Evolutionary conservation across 1,140 invertebrate species (phyloP).

Genomic region (Lepidotrigona ventralis): DNA sequence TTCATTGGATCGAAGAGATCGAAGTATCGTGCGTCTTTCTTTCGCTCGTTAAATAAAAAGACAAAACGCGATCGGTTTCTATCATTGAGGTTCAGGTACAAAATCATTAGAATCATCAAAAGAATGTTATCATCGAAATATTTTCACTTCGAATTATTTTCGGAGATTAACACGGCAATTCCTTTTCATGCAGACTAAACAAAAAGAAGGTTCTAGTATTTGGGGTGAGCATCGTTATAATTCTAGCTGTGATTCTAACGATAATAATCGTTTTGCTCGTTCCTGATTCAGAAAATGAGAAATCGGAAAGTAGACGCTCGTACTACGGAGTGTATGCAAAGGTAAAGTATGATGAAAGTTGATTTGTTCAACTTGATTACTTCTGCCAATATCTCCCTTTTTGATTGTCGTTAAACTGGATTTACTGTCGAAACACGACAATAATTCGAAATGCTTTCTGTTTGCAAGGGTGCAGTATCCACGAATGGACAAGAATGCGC

Average conservation of each 20-base stretch:
- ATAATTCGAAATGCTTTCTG: neutral
- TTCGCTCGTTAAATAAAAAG: neutral
- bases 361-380: neutral
- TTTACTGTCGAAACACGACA: neutral
- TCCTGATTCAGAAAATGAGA: constrained; percentile 23
- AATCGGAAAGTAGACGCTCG: constrained; percentile 35
- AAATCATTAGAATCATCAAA: no score
- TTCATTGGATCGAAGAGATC: neutral
- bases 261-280: constrained; percentile 44
- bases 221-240: constrained; percentile 37
- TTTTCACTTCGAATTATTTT: neutral
- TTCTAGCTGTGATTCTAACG: constrained; percentile 50
- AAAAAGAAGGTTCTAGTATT: constrained; percentile 31
- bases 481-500: constrained; percentile 76
- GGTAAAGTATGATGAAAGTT: constrained; percentile 46
- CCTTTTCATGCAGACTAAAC: constrained; percentile 30
- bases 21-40: neutral
- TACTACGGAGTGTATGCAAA: constrained; percentile 54
- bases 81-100: no score
- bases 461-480: constrained; percentile 69
- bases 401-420: neutral
- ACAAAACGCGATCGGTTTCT: neutral
- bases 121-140: neutral
- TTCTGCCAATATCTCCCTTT: neutral
- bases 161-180: constrained; percentile 7